Evolutionary conservation across 2,797 vertebrate genomes (phyloP).

Genomic region (Microchirus variegatus): DNA sequence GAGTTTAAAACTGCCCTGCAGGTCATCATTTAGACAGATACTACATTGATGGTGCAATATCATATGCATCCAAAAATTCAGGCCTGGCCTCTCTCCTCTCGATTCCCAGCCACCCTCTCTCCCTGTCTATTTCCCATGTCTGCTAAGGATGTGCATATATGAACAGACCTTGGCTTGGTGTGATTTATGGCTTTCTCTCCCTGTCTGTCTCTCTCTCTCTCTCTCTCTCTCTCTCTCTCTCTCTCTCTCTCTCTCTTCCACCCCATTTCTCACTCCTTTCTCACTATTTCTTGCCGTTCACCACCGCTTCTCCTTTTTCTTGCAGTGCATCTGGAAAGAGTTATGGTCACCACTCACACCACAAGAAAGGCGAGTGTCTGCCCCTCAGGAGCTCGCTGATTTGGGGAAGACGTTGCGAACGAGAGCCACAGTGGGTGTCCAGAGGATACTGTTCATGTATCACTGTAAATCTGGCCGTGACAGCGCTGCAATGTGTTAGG

Average conservation of each 20-base stretch:
- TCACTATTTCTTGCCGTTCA: conserved; percentile 54
- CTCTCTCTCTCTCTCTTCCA: conserved; percentile 58
- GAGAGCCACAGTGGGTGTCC: conserved; percentile 48
- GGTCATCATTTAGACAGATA: conserved; percentile 41
- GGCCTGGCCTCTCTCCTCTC: conserved; percentile 57
- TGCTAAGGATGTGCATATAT: conserved; percentile 65
- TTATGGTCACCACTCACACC: conserved; percentile 65
- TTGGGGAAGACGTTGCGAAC: conserved; percentile 44
- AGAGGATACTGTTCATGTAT: conserved; percentile 15
- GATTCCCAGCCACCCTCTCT: conserved; percentile 49
- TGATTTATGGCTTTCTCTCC: conserved; percentile 77
- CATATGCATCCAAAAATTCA: conserved; percentile 53
- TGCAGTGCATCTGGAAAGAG: conserved; percentile 74
- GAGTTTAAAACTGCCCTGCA: conserved; percentile 39
- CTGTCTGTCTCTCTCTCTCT: conserved; percentile 48
- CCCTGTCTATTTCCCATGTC: conserved; percentile 39
- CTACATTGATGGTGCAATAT: conserved; percentile 50
- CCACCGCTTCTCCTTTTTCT: conserved; percentile 43
- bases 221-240: conserved; percentile 46
- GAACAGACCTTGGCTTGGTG: conserved; percentile 46
- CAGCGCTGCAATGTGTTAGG: neutral
- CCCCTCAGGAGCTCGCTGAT: conserved; percentile 36
- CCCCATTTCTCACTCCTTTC: conserved; percentile 33
- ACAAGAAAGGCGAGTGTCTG: conserved; percentile 67
- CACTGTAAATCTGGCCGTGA: conserved; percentile 25